Percentiles rank a stretch among this genome's conserved stretches.
Conservation (phyloP, 2,888 invertebrate species). For the Dichetophora obliterata region DNA sequence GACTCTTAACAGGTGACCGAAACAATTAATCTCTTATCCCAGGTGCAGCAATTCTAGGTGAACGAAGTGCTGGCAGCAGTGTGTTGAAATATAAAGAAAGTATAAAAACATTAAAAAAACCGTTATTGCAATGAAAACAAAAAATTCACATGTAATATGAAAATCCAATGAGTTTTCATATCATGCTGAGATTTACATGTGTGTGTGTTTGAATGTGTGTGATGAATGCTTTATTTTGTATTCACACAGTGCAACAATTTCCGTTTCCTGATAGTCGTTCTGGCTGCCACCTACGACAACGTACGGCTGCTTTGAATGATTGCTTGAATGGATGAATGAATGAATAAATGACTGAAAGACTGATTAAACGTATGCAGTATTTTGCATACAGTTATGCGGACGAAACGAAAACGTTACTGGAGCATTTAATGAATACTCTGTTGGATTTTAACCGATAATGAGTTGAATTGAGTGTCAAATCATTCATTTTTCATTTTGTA, state of each 20-base stretch:
- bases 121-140: background rate
- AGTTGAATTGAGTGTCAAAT: slow-evolving; percentile 25
- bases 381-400: background rate
- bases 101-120: background rate
- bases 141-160: background rate
- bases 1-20: background rate
- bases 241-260: slow-evolving; percentile 44
- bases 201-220: background rate
- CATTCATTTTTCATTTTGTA: background rate
- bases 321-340: background rate
- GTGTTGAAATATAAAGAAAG: background rate
- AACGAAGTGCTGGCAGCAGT: background rate
- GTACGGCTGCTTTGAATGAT: background rate
- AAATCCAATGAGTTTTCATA: background rate
- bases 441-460: slow-evolving; percentile 35
- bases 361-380: background rate
- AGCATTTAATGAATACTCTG: slow-evolving; percentile 31
- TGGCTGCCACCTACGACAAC: background rate
- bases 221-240: background rate
- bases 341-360: background rate
- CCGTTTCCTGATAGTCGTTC: slow-evolving; percentile 42
- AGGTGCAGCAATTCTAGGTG: background rate
- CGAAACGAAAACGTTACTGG: background rate
- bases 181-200: background rate
- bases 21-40: background rate